Conservation (phyloP, 2,888 invertebrate genomes). For the Cephus sareptanus region DNA sequence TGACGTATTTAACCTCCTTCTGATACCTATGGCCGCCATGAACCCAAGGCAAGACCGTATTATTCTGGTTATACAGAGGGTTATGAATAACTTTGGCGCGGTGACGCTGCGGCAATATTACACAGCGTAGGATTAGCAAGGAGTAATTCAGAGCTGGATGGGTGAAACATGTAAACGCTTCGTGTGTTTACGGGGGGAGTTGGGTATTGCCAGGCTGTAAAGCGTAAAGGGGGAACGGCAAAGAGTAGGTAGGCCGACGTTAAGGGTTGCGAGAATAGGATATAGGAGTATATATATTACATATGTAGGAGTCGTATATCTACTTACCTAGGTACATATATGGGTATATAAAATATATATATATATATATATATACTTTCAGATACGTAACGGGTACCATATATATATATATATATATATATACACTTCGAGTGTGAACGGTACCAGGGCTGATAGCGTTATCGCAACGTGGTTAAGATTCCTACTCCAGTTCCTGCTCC, state of each 20-base stretch:
- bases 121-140: constrained; percentile 17
- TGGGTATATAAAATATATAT: neutral
- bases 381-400: neutral
- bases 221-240: neutral
- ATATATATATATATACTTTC: neutral
- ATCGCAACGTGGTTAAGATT: constrained; percentile 20
- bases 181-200: neutral
- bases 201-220: neutral
- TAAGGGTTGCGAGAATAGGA: neutral
- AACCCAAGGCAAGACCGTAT: neutral
- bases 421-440: neutral
- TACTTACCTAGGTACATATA: neutral
- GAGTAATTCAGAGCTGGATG: constrained; percentile 23
- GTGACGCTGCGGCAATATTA: constrained; percentile 17
- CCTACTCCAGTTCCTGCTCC: constrained; percentile 3
- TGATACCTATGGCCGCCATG: neutral
- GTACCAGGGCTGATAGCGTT: constrained; percentile 27
- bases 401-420: too few species aligned
- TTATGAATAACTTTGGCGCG: constrained; percentile 38
- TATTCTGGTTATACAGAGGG: constrained; percentile 26
- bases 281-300: neutral
- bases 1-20: neutral
- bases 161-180: constrained; percentile 11
- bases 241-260: neutral
- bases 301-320: neutral